Evolutionary conservation across 2,888 invertebrate genomes (phyloP), one percentile per base, ranked within the genome.

Genomic region (Lasioglossum lativentre): DNA sequence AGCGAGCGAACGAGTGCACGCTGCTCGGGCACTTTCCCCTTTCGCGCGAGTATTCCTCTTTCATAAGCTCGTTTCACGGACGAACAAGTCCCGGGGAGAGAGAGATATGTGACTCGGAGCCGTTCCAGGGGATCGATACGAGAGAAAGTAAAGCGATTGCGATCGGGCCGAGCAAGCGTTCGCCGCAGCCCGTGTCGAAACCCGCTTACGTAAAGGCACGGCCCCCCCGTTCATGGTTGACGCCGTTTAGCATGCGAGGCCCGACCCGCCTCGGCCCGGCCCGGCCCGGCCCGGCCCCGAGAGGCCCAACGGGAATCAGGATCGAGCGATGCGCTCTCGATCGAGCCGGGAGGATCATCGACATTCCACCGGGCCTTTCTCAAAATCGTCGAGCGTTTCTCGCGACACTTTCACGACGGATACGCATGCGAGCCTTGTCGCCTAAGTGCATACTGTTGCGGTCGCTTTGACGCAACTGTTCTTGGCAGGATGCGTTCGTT

Each of bases 141-240:
- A 75, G 90, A 90, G 90, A 90, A 90, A 90, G 90, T 90, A 82
- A 63, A 47, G 40, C 80, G 84, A 80, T 80, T 78, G 86, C 87
- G 82, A 84, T 83, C 82, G 77, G 38, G 72, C 75, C 66, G 70
- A 74, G 79, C 27, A 16, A 30, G 19, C 6, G 30, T 10, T 30
- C 16, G 66, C 34, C 59, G 59, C 27, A n/a, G 16, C 66, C 34
- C 66, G 78, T 86, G 90, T 88, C 77, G 88, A 89, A 90, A 90
- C 70, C 59, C n/a, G 75, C 83, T 90, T 90, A 90, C 85, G 86
- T 90, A 90, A 90, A 90, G 16, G 12, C 52, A 30, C 38, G 52
- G 66, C 30, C 70, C 34, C 30, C 70, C 34, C 34, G 66, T 19
- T 30, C 59, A 27, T 30, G 27, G 59, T 63, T 30, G 27, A 14